These are phyloP conservation scores for Strigamia maritima DNA, from an alignment of 2,888 invertebrate species.

Conservation along the genomic window DNA sequence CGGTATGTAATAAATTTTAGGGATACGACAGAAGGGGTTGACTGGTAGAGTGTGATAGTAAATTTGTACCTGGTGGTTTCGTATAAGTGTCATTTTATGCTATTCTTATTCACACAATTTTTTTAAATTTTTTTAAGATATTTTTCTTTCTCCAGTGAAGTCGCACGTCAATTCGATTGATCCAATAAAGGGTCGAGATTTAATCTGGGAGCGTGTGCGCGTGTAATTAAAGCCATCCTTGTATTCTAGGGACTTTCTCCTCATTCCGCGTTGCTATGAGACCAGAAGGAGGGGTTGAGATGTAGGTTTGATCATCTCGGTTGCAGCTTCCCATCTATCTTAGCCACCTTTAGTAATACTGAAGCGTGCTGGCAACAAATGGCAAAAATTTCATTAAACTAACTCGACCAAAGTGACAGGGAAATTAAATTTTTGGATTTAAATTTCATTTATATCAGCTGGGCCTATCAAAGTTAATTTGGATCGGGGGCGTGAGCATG, in stretches of 20 bases:
- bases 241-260: not conserved
- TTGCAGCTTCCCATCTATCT: slow-evolving; percentile 31
- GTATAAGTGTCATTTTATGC: not conserved
- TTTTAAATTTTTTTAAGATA: not conserved
- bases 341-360: slow-evolving; percentile 26
- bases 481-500: slow-evolving; percentile 25
- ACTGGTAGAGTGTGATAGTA: not conserved
- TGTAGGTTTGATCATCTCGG: slow-evolving; percentile 14
- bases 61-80: not conserved
- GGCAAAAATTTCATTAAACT: slow-evolving; percentile 40
- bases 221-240: slow-evolving; percentile 31
- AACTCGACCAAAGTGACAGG: slow-evolving; percentile 39
- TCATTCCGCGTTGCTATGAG: not conserved
- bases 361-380: slow-evolving; percentile 39
- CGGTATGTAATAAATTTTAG: not conserved
- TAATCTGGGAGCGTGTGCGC: slow-evolving; percentile 23
- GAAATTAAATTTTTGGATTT: slow-evolving; percentile 40
- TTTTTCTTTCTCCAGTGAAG: not conserved
- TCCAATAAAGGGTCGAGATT: not conserved
- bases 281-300: slow-evolving; percentile 19
- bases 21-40: not conserved
- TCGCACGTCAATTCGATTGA: not conserved
- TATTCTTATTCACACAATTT: no score
- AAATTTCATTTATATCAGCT: slow-evolving; percentile 39
- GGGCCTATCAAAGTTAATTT: slow-evolving; percentile 37